Base-by-base conservation (phyloP, 2,797 vertebrate species). In the Danio albolineatus region DNA sequence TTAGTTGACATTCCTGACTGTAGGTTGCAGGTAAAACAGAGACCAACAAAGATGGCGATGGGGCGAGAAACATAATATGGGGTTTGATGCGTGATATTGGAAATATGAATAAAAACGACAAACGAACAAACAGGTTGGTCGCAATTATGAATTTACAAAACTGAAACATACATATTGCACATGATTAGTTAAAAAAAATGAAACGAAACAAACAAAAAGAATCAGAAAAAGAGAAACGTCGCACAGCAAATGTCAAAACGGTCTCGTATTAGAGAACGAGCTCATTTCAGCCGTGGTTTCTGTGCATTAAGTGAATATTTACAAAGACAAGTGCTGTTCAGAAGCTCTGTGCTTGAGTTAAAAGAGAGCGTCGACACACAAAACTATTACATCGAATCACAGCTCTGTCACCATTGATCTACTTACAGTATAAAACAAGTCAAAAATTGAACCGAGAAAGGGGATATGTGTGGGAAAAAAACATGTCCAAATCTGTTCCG, bases 91-190 rank as follows among this genome's bases (percentile, higher is more conserved):
- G 86, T 82, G 82, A 88, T 80, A 71, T 74, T 83, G 16, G 78
- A 65, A 60, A 76, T 66, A 65, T 80, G 28, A 69, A 48, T 28
- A 60, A 86, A 87, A 83, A 70, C 51, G 59, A 72, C n/a, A 69
- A 62, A 79, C 85, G 82, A 10, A 62, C 83, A 72, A 86, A 85
- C 78, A 72, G 85, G 53, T 80, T 86, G 78, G 87, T 85, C 84
- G 86, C 82, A 83, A 82, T 60, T 86, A 81, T 79, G 85, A 85
- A 89, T 82, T 43, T 76, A 91, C 81, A 89, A 89, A 89, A 87
- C 82, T 82, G 85, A 86, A 87, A 89, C 87, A 92, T 91, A 92
- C 64, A 85, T 89, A 93, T 93, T 93, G 91, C 92, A 91, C 89
- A 85, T 16, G 90, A 81, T 83, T 79, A 88, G 90, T 88, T 85